Conservation (phyloP, 1,140 invertebrate genomes). For the Drosophila tristis region DNA sequence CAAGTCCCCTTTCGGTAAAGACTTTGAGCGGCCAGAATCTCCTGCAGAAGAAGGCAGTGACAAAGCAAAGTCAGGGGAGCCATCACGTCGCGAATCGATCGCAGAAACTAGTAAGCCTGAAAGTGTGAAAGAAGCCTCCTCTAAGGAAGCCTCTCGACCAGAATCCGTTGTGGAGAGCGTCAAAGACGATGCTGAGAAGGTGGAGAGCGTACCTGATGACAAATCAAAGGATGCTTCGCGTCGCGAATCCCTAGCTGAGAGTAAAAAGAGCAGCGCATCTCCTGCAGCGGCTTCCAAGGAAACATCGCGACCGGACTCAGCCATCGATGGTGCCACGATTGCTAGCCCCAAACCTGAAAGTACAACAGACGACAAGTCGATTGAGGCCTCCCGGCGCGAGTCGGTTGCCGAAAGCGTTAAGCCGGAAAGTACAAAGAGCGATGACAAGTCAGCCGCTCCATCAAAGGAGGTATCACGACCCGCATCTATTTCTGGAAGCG, state of each 20-base stretch:
- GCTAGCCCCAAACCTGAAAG: conserved; percentile 10
- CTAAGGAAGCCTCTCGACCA: conserved; percentile 35
- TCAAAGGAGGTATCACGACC: conserved; percentile 48
- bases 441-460: neutral
- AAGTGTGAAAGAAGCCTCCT: conserved; percentile 27
- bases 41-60: conserved; percentile 24
- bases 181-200: conserved; percentile 25
- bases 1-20: conserved; percentile 14
- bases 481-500: conserved; percentile 21
- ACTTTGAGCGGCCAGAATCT: conserved; percentile 29
- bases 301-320: conserved; percentile 31
- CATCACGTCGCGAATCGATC: conserved; percentile 41
- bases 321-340: conserved; percentile 14
- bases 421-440: conserved; percentile 1
- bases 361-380: conserved; percentile 14
- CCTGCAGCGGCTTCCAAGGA: conserved; percentile 11
- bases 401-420: conserved; percentile 23
- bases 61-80: conserved; percentile 14
- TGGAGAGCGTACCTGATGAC: conserved; percentile 29
- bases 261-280: conserved; percentile 8
- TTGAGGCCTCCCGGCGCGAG: conserved; percentile 32
- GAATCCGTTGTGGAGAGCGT: conserved; percentile 39
- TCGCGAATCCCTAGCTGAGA: conserved; percentile 22
- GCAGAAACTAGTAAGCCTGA: conserved; percentile 26
- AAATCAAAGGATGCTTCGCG: conserved; percentile 20